A percentile compares a stretch with the other conserved stretches of the same genome.
These are phyloP conservation scores for Eubucco bourcierii DNA, from an alignment of 2,113 vertebrate genomes.

Conservation along the genomic window DNA sequence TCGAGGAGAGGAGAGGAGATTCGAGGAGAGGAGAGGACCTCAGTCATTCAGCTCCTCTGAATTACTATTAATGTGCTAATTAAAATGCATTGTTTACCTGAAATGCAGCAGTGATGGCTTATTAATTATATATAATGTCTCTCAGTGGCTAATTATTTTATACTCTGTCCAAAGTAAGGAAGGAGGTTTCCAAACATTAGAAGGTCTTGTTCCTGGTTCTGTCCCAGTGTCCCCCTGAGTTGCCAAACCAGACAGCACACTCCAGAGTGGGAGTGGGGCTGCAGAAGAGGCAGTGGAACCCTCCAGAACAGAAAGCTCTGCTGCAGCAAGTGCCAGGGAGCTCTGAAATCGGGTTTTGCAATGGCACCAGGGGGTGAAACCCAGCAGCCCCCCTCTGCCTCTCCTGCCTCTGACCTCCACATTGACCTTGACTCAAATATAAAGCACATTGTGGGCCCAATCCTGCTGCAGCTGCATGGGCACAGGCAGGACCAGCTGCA, in stretches of 20 bases:
- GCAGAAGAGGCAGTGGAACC: background rate
- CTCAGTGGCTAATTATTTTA: background rate
- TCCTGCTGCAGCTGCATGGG: background rate
- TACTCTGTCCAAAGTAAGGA: background rate
- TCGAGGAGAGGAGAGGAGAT: no score
- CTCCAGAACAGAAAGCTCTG: background rate
- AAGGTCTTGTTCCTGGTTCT: background rate
- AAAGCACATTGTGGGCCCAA: rapidly evolving
- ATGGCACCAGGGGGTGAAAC: background rate
- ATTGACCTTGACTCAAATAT: background rate
- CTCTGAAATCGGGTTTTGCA: background rate
- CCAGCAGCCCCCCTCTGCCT: background rate
- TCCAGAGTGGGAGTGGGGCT: background rate
- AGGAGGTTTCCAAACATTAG: background rate
- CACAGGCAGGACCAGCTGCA: background rate
- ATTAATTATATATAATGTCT: background rate
- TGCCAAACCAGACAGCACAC: background rate
- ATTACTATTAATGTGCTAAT: background rate
- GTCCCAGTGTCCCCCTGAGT: background rate
- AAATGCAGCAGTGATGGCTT: background rate
- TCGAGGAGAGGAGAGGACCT: no score
- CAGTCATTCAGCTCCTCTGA: background rate
- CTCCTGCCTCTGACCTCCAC: background rate
- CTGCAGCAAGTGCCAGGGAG: background rate
- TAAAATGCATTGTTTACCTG: slow-evolving; percentile 4